These are phyloP conservation scores for Philaenus spumarius DNA, from an alignment of 1,140 invertebrate genomes.

Conservation along the genomic window DNA sequence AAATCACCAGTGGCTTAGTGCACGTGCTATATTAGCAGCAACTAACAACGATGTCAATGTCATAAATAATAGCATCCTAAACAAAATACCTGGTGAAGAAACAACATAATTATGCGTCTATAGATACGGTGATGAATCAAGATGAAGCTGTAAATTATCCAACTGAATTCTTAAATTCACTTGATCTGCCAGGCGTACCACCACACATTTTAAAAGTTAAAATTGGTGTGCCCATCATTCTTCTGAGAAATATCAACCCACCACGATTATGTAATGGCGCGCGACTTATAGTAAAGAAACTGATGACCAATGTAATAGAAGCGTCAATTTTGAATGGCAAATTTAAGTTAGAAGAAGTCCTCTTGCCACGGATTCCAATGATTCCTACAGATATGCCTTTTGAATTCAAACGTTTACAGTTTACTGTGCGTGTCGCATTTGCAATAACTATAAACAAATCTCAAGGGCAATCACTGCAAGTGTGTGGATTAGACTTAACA, in stretches of 20 bases:
- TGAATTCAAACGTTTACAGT: constrained; percentile 28
- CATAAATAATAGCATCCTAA: constrained; percentile 32
- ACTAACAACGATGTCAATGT: constrained; percentile 37
- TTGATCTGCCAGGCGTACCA: constrained; percentile 37
- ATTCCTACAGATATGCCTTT: constrained; percentile 21
- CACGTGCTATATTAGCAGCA: constrained; percentile 34
- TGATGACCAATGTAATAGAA: constrained; percentile 34
- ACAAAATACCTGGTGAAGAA: constrained; percentile 22
- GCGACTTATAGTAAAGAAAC: constrained; percentile 37
- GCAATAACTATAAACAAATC: constrained; percentile 42
- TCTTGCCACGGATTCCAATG: constrained; percentile 20
- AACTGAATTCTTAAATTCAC: constrained; percentile 35
- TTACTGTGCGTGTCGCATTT: constrained; percentile 40
- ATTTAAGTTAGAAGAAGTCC: constrained; percentile 15
- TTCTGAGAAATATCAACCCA: constrained; percentile 37
- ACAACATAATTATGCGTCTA: constrained; percentile 32
- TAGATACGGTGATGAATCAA: constrained; percentile 34
- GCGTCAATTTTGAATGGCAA: constrained; percentile 14
- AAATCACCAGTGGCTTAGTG: no score
- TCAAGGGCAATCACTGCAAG: constrained; percentile 28
- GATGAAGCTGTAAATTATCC: constrained; percentile 36
- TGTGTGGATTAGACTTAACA: constrained; percentile 25
- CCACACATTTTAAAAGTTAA: constrained; percentile 37
- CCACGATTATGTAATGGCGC: constrained; percentile 42
- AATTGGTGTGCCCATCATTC: constrained; percentile 37